A percentile compares a stretch with the other conserved stretches of the same genome.
These are phyloP conservation scores for Zalophus californianus DNA, from an alignment of 2,797 vertebrate species.

Conservation along the genomic window DNA sequence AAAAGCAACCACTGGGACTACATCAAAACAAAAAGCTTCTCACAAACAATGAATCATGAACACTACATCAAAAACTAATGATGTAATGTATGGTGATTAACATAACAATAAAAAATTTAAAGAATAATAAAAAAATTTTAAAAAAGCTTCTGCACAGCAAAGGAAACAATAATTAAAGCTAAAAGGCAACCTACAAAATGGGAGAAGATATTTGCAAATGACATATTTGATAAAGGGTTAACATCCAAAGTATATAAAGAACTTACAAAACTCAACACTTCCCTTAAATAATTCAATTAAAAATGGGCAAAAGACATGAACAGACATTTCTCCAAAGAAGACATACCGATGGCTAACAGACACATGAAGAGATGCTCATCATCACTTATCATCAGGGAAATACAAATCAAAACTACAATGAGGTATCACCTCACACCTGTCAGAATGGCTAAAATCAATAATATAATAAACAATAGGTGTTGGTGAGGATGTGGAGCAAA, in stretches of 20 bases:
- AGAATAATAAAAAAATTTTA: no score
- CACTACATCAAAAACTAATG: no score
- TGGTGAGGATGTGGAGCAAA: background rate
- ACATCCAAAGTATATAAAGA: background rate
- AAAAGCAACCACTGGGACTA: background rate
- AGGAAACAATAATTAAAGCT: background rate
- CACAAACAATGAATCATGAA: no score
- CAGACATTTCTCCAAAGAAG: background rate
- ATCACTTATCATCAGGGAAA: background rate
- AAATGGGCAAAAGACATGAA: background rate
- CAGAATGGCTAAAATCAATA: background rate
- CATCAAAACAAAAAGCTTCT: background rate
- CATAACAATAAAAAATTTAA: no score
- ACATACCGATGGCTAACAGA: background rate
- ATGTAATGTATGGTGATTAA: no score
- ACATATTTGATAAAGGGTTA: background rate
- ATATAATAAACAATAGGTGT: background rate
- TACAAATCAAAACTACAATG: background rate
- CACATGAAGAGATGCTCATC: background rate
- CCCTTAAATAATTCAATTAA: background rate
- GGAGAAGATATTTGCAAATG: background rate
- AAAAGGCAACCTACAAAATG: background rate
- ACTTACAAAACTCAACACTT: background rate
- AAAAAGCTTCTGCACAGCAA: background rate
- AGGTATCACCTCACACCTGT: background rate